Base-by-base conservation (phyloP, 2,888 invertebrate genomes). In the Amblyjoppa fuscipennis region DNA sequence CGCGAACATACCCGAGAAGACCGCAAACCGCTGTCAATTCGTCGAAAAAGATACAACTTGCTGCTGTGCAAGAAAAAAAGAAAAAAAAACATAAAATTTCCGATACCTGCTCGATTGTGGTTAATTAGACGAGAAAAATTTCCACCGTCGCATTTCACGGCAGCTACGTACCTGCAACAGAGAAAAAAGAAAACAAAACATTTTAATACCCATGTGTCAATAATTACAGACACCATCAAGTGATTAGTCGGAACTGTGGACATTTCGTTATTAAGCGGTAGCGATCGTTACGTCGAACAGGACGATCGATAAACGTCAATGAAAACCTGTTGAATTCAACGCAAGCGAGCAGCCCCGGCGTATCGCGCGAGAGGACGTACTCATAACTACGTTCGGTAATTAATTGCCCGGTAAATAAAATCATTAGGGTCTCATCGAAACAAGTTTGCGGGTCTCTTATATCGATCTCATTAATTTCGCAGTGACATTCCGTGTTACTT, bases 161-260 rank as follows among this genome's bases (percentile, higher is more conserved):
- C 69, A 71, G 68, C 38, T 64, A 83, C 83, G 79, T 83, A 83
- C 83, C 83, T 83, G 78, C 11, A 83, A 83, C 74, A 64, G 28
- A 83, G 51, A 74, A 77, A 82, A 7, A 66, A 77, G 53, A 69
- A 61, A 9, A 61, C 25, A 11, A 69, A 59, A 1, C 1, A 51
- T 38, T 5, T 77, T 49, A 11, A 74, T 11, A 64, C 41, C 49
- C 38, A n/a, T 13, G 31, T 31, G 25, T 45, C 56, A n/a, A n/a
- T 64, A 59, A 68, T 71, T 77, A 59, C 38, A 41, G 66, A 53
- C 41, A 71, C 51, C 31, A 41, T 38, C n/a, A 68, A 34, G 38
- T 68, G 78, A 82, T 77, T 49, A 76, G 66, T 7, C 76, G 49
- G 38, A 45, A 45, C 45, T 45, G 56, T 28, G 66, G 73, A 59